These are phyloP conservation scores for Nebria salina DNA, from an alignment of 2,888 invertebrate genomes.

Conservation along the genomic window DNA sequence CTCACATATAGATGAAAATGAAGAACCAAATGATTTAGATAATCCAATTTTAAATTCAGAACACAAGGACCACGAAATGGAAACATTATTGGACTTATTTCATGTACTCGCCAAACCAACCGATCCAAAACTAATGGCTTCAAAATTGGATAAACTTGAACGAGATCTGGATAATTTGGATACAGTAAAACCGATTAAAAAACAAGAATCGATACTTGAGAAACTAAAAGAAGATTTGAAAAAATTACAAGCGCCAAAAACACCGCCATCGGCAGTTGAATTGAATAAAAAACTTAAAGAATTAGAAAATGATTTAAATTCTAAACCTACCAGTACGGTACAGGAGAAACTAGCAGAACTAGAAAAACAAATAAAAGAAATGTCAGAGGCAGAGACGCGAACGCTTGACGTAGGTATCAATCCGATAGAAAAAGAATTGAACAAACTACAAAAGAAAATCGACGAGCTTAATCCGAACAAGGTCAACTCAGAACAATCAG, in stretches of 20 bases:
- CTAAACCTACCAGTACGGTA: neutral
- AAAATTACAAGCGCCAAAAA: slow-evolving; percentile 12
- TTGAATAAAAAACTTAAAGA: slow-evolving; percentile 7
- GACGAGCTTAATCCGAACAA: slow-evolving; percentile 30
- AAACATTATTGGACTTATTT: slow-evolving; percentile 28
- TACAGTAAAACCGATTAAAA: neutral
- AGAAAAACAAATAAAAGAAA: slow-evolving; percentile 27
- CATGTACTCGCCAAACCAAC: slow-evolving; percentile 12
- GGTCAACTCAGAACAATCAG: slow-evolving; percentile 13
- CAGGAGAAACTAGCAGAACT: slow-evolving; percentile 16
- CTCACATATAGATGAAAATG: neutral
- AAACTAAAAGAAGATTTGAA: slow-evolving; percentile 33
- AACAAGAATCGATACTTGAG: slow-evolving; percentile 18
- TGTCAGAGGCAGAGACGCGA: slow-evolving; percentile 9
- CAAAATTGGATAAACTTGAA: slow-evolving; percentile 17
- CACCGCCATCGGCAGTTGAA: neutral
- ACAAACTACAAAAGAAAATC: slow-evolving; percentile 33
- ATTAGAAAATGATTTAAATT: slow-evolving; percentile 18
- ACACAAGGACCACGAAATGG: slow-evolving; percentile 19
- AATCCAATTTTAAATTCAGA: neutral
- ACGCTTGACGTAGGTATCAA: slow-evolving; percentile 16
- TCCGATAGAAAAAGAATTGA: slow-evolving; percentile 27
- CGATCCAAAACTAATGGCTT: neutral
- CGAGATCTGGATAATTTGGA: slow-evolving; percentile 2
- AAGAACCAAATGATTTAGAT: neutral